phyloP scores from a whole-genome alignment of 2,888 invertebrate genomes.

The Tromatobia lineatoria region DNA sequence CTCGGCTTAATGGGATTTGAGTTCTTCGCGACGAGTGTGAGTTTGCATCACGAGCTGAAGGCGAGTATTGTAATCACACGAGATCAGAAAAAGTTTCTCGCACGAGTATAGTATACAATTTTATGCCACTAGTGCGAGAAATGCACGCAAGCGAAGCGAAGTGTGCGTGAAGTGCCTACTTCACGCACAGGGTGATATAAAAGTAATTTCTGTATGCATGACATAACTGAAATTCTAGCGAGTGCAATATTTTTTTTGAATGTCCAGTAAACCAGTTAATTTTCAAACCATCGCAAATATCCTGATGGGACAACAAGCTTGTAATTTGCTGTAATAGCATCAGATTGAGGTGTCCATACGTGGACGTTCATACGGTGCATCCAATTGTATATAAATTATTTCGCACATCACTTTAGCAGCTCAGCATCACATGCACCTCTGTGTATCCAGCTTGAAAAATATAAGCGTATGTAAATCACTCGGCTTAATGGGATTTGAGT shows the following conservation, averaged over 20 bases:
- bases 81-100: too few species aligned
- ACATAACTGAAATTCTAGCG: too few species aligned
- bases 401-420: constrained; percentile 17
- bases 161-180: too few species aligned
- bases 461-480: constrained; percentile 37
- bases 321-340: background rate
- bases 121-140: too few species aligned
- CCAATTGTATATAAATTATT: constrained; percentile 6
- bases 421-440: constrained; percentile 3
- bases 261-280: background rate
- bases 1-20: constrained; percentile 38
- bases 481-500: constrained; percentile 40
- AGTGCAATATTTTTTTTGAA: too few species aligned
- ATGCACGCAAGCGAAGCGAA: too few species aligned
- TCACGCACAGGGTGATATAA: too few species aligned
- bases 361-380: background rate
- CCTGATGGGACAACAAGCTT: background rate
- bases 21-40: too few species aligned
- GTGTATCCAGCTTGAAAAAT: constrained; percentile 1
- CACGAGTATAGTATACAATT: too few species aligned
- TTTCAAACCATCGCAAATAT: background rate
- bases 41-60: too few species aligned
- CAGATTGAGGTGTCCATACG: constrained; percentile 2
- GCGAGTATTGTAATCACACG: too few species aligned
- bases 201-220: too few species aligned